Evolutionary conservation across 1,140 invertebrate species (phyloP).

Genomic region (Antheraea mylitta): DNA sequence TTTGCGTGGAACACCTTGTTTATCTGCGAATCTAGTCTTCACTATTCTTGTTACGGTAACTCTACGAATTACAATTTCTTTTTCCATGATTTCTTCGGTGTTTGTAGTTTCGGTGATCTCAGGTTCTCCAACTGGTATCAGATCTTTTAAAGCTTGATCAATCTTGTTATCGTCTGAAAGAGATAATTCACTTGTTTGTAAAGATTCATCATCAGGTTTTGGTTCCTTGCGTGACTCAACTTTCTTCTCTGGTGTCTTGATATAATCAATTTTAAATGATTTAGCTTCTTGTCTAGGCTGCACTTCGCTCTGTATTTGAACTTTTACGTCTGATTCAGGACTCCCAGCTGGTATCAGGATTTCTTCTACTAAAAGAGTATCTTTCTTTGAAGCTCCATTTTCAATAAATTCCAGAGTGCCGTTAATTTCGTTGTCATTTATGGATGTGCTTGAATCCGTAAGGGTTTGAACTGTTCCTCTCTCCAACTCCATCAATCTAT

Average conservation of each 20-base stretch:
- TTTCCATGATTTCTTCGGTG: slow-evolving; percentile 38
- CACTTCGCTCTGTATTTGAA: no score
- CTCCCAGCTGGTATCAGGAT: no score
- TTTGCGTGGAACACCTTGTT: slow-evolving; percentile 42
- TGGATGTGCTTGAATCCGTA: slow-evolving; percentile 23
- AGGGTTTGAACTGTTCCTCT: slow-evolving; percentile 43
- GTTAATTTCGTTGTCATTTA: slow-evolving; percentile 5
- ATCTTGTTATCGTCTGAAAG: slow-evolving; percentile 30
- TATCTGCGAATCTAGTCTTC: slow-evolving; percentile 48
- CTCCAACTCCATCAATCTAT: slow-evolving; percentile 31
- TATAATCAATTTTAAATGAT: no score
- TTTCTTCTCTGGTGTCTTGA: neutral
- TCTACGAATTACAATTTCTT: slow-evolving; percentile 40
- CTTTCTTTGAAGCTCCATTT: neutral
- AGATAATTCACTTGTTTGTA: slow-evolving; percentile 22
- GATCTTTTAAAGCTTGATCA: slow-evolving; percentile 39
- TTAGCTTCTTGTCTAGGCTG: no score
- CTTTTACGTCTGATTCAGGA: no score
- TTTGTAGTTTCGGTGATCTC: slow-evolving; percentile 43
- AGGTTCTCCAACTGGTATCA: slow-evolving; percentile 34
- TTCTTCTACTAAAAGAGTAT: neutral
- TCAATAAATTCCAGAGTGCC: neutral
- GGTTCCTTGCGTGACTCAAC: neutral
- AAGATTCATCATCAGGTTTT: neutral
- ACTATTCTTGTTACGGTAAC: slow-evolving; percentile 42